Evolutionary conservation across 2,113 vertebrate species (phyloP).

Genomic region (Galeopterus variegatus): DNA sequence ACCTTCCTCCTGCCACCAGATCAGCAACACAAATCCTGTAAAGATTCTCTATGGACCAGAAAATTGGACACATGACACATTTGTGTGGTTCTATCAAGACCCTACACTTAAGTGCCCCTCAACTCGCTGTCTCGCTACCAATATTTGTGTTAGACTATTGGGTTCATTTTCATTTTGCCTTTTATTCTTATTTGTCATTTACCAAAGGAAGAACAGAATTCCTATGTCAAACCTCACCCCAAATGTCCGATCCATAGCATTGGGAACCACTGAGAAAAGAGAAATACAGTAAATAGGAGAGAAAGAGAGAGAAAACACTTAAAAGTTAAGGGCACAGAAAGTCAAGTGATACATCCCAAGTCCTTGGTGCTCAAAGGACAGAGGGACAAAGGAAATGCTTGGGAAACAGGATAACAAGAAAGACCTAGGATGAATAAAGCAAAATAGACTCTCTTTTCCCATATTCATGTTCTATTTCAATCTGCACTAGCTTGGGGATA

Average conservation of each 20-base stretch:
- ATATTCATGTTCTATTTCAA: conserved; percentile 68
- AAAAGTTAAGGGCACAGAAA: background rate
- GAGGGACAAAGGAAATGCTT: conserved; percentile 50
- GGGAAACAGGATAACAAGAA: conserved; percentile 45
- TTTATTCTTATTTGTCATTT: background rate
- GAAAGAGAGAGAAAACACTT: background rate
- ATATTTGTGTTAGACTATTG: background rate
- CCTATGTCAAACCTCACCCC: background rate
- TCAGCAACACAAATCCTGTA: background rate
- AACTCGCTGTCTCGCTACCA: background rate
- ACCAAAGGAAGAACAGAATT: background rate
- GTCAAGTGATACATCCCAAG: background rate
- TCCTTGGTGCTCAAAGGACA: conserved; percentile 14
- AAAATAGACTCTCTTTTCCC: conserved; percentile 63
- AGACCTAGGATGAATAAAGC: conserved; percentile 65
- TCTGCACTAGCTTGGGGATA: conserved; percentile 74
- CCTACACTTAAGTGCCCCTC: background rate
- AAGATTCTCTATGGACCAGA: background rate
- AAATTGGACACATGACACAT: background rate
- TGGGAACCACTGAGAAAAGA: background rate
- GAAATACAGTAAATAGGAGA: background rate
- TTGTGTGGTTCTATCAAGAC: background rate
- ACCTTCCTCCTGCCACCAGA: background rate
- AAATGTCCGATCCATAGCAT: background rate
- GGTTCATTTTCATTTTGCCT: background rate